These are phyloP conservation scores for human DNA, from an alignment of 2,113 vertebrate species.

Conservation along the genomic window GRCh38 chr1:61302001-61302500, in stretches of 20 bases:
- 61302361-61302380: not conserved
- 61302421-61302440: slow-evolving; percentile 61
- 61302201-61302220: not conserved
- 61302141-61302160: not conserved
- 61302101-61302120: not conserved
- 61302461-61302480: slow-evolving; percentile 60
- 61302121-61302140: not conserved
- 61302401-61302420: slow-evolving; percentile 56
- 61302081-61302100: slow-evolving; percentile 11
- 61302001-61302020: not conserved
- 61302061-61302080: not conserved
- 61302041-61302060: not conserved
- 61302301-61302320: not conserved
- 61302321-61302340: slow-evolving; percentile 3
- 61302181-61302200: not conserved
- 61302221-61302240: not conserved
- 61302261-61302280: not conserved
- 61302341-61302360: slow-evolving; percentile 3
- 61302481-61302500: slow-evolving; percentile 71
- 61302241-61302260: not conserved
- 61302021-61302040: not conserved
- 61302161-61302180: not conserved
- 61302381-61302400: slow-evolving; percentile 52
- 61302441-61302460: slow-evolving; percentile 26
- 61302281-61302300: not conserved